Percentiles rank a stretch among this genome's conserved stretches.
phyloP scores from a whole-genome alignment of 2,888 invertebrate species.

The Drosophila infuscata region DNA sequence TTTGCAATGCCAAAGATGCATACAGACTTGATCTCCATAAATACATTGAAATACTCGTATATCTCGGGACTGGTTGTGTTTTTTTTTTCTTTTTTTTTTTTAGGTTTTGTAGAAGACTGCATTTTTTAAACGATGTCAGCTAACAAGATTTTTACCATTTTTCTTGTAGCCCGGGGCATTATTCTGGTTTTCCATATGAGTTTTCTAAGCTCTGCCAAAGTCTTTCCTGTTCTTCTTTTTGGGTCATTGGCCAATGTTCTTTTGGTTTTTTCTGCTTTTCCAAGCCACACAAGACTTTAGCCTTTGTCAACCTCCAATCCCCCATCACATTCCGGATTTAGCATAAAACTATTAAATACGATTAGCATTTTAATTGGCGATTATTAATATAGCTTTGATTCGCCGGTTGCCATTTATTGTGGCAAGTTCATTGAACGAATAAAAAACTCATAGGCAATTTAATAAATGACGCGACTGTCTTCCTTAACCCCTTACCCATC shows the following conservation, averaged over 20 bases:
- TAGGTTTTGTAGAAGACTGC: conserved; percentile 6
- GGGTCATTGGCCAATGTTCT: conserved; percentile 61
- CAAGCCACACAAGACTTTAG: conserved; percentile 2
- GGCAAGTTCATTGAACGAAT: conserved; percentile 70
- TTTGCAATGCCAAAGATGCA: conserved; percentile 71
- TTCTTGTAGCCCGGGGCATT: conserved; percentile 19
- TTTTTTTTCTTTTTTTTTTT: not conserved
- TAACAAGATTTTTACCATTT: conserved; percentile 45
- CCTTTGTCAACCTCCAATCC: not conserved
- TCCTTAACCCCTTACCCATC: not conserved
- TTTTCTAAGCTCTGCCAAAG: conserved; percentile 5
- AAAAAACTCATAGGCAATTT: conserved; percentile 28
- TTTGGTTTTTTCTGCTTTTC: conserved; percentile 7
- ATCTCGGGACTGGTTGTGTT: conserved; percentile 29
- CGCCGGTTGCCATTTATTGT: conserved; percentile 32
- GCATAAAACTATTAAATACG: conserved; percentile 39
- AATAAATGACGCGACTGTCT: conserved; percentile 14
- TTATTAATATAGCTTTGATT: conserved; percentile 56
- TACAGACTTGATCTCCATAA: conserved; percentile 73
- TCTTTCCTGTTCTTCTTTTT: conserved; percentile 28
- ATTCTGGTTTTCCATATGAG: conserved; percentile 62
- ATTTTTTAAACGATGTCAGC: conserved; percentile 67
- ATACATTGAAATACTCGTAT: conserved; percentile 37
- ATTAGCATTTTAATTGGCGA: conserved; percentile 58
- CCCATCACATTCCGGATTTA: not conserved